Conservation (phyloP, 2,888 invertebrate genomes). For the Meghimatium bilineatum region DNA sequence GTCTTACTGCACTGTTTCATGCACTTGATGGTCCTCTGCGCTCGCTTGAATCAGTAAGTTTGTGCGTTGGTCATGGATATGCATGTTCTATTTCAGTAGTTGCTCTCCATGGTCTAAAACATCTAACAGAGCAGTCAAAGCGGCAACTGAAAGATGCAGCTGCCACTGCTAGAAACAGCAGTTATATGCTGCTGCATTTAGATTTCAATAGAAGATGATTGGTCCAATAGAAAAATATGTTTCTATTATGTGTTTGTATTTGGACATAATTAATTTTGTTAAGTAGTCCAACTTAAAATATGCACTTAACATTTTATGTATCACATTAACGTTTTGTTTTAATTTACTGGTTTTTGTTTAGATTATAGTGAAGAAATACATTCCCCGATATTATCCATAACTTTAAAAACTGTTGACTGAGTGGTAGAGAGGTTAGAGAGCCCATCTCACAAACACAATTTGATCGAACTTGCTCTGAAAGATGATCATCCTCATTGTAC, state of each 20-base stretch:
- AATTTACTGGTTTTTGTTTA: no score
- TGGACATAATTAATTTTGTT: background rate
- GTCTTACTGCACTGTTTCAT: conserved; percentile 29
- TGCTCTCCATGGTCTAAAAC: conserved; percentile 37
- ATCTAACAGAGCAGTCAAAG: conserved; percentile 41
- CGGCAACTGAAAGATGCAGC: conserved; percentile 36
- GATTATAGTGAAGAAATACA: no score
- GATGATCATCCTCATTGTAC: no score
- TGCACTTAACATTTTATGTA: background rate
- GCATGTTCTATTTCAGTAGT: conserved; percentile 29
- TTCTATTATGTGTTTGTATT: background rate
- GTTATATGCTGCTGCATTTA: conserved; percentile 39
- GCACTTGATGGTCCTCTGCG: conserved; percentile 37
- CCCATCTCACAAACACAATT: no score
- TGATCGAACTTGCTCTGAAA: no score
- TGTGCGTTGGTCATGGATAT: conserved; percentile 43
- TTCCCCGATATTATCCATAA: no score
- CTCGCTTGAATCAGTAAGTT: conserved; percentile 32
- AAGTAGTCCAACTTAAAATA: background rate
- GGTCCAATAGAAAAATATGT: background rate
- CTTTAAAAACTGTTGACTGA: no score
- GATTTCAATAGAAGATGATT: conserved; percentile 32
- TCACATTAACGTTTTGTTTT: background rate
- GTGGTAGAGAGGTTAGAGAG: no score
- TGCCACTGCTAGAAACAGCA: conserved; percentile 6